These are phyloP conservation scores for Prunella himalayana DNA, from an alignment of 2,113 vertebrate genomes.

Conservation along the genomic window DNA sequence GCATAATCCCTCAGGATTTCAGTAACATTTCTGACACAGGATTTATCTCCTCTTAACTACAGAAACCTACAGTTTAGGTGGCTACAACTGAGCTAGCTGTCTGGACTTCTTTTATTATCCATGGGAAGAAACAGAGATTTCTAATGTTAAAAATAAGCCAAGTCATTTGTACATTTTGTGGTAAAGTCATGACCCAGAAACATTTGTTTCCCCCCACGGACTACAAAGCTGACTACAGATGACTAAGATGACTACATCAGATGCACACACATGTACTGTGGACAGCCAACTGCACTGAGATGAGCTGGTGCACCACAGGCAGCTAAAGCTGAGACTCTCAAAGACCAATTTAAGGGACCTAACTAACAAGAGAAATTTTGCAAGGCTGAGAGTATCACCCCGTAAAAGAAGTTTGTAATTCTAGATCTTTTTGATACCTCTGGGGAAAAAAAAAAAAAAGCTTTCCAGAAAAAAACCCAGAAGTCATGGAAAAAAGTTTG, in stretches of 20 bases:
- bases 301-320: background rate
- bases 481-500: background rate
- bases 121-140: background rate
- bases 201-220: background rate
- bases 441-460: too few species aligned
- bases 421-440: background rate
- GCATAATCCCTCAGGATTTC: background rate
- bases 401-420: background rate
- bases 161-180: background rate
- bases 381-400: background rate
- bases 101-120: background rate
- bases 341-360: background rate
- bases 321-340: background rate
- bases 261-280: too few species aligned
- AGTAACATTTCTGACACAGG: background rate
- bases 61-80: background rate
- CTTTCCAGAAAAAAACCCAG: background rate
- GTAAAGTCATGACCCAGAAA: background rate
- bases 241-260: background rate
- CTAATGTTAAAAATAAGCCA: background rate
- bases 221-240: background rate
- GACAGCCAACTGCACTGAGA: background rate
- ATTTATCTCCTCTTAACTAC: background rate
- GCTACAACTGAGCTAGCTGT: background rate
- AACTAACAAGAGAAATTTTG: background rate